Conservation (phyloP, 1,140 invertebrate species). For the Heliothis subflexa region DNA sequence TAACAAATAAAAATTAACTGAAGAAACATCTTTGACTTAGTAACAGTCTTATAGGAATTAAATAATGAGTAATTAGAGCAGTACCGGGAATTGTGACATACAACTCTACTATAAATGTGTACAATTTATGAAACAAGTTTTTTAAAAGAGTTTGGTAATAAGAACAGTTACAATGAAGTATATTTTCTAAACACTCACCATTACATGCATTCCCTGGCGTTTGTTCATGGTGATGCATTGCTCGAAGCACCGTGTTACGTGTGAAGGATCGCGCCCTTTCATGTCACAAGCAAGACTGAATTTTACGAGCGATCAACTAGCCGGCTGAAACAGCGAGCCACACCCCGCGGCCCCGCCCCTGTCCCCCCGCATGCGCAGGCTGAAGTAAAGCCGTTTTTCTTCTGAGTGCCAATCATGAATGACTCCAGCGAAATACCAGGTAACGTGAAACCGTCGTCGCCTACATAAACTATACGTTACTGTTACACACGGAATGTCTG, state of each 20-base stretch:
- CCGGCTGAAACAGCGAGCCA: conserved; percentile 78
- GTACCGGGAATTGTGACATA: conserved; percentile 24
- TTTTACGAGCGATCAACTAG: conserved; percentile 60
- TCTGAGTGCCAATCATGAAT: conserved; percentile 64
- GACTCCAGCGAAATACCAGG: conserved; percentile 60
- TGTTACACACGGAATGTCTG: conserved; percentile 4
- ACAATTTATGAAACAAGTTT: background rate
- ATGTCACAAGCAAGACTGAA: conserved; percentile 85
- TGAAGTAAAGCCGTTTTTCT: conserved; percentile 61
- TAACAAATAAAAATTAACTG: background rate
- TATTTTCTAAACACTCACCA: conserved; percentile 67
- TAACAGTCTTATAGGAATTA: conserved; percentile 11
- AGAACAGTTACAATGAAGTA: conserved; percentile 1
- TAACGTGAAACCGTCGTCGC: conserved; percentile 42
- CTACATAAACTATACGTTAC: conserved; percentile 27
- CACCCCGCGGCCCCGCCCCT: conserved; percentile 58
- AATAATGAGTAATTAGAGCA: conserved; percentile 28
- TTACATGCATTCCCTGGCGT: conserved; percentile 84
- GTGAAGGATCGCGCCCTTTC: conserved; percentile 83
- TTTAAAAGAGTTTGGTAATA: conserved; percentile 1
- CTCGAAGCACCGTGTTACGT: conserved; percentile 85
- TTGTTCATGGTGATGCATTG: conserved; percentile 85
- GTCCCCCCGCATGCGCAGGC: conserved; percentile 70
- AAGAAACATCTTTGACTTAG: background rate
- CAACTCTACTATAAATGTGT: background rate